Evolutionary conservation across 23 tunicate genomes (phyloP), one percentile per base, ranked within the genome.

Genomic region (Trididemnum clinides): DNA sequence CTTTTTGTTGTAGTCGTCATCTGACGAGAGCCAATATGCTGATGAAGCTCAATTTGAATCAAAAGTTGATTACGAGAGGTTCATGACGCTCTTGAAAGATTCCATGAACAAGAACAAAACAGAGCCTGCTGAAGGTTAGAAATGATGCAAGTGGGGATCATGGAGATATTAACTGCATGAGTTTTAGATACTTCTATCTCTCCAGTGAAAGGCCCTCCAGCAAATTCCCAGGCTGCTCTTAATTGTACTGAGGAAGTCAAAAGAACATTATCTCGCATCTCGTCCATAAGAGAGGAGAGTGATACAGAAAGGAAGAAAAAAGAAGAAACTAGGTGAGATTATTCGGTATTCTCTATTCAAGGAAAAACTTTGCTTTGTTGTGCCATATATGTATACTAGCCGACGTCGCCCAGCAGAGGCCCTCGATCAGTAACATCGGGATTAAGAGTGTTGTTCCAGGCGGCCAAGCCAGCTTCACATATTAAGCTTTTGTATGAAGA

Each of bases 231-330:
- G 10, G 57, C 59, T 30, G 94, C 98, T 64, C 65, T 94, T 34
- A 94, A 94, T 57, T 66, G 98, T 36, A 94, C 98, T 10, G 94
- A 89, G 37, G 94, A 94, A 73, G 98, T 94, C 2, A 89, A 94
- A 85, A 39, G 98, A 27, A 87, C 91, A 18, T 31, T 87, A 82
- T 82, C 97, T 0, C 76, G 97, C 77, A 34, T 91, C 38, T 81
- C 91, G 33, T 36, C 87, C 1, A 82, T 57, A 6, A 39, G 59
- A 82, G 74, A 69, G 29, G 66, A 81, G 12, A 34, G 66, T 1
- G 78, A 78, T 0, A 51, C 25, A 4, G 38, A 10, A 26, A 23
- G 27, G 28, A 38, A 22, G 22, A 38, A 73, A 23, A 30, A 73
- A 37, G 27, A 73, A 37, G n/a, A 37, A 28, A n/a, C n/a, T n/a